Conservation (phyloP, 2,797 vertebrate genomes). For the Aratinga solstitialis region DNA sequence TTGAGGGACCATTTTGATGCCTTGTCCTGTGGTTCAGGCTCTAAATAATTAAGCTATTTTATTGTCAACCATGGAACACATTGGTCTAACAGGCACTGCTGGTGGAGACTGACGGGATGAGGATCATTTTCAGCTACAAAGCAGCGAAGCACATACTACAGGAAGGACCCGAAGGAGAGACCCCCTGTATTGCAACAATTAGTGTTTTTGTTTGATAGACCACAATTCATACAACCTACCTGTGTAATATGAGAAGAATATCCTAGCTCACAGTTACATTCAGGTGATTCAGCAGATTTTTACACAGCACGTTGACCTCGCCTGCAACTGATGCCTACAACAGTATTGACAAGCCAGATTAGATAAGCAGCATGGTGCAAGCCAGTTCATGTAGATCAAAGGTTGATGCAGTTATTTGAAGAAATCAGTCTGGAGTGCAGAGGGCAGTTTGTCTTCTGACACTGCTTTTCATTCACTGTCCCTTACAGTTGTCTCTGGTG, state of each 20-base stretch:
- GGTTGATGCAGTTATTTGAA: neutral
- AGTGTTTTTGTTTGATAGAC: neutral
- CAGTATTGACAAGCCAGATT: neutral
- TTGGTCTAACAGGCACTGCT: conserved; percentile 79
- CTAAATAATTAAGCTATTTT: neutral
- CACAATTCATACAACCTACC: neutral
- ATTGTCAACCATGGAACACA: neutral
- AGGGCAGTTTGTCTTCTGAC: neutral
- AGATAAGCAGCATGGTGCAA: neutral
- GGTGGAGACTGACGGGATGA: conserved; percentile 82
- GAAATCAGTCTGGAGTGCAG: neutral
- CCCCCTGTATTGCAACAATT: conserved; percentile 57
- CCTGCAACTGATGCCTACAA: neutral
- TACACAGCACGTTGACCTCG: neutral
- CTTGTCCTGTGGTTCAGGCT: neutral
- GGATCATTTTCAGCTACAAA: conserved; percentile 79
- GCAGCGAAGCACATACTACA: conserved; percentile 77
- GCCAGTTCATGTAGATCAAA: neutral
- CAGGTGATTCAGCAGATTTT: neutral
- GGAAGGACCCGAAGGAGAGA: conserved; percentile 78
- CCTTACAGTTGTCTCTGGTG: neutral
- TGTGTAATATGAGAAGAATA: neutral
- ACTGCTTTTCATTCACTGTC: fast-evolving
- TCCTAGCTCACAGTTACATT: too few relatives aligned
- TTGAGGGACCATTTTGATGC: neutral